Evolutionary conservation across 2,797 vertebrate genomes (phyloP), one percentile per base, ranked within the genome.

Genomic region (Takifugu ocellatus): DNA sequence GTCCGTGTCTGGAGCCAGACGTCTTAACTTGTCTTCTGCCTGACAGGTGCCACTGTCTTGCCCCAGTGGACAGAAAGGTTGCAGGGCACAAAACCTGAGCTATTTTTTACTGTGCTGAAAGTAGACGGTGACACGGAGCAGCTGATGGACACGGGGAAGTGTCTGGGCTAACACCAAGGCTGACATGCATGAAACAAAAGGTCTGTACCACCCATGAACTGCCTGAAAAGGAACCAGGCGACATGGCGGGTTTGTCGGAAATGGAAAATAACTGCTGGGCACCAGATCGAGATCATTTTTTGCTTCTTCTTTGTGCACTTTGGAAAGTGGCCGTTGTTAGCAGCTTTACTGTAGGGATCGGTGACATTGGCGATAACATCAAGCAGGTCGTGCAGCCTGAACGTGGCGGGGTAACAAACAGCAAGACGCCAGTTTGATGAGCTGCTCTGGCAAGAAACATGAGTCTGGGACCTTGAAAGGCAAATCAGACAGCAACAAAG

Each of bases 41-140:
- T 84, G 80, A 81, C 86, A 88, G 84, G 79, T 83, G 84, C 72
- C 66, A 66, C 25, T 62, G 67, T 70, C 68, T 66, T 58, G 63
- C 68, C 54, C 75, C 66, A 54, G 69, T 44, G 75, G 66, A 72
- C 74, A 54, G 53, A 25, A 48, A 69, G 43, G 58, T 74, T 54
- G 54, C 67, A 31, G 64, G 66, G 56, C 62, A 75, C 64, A 47
- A 72, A 65, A 72, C 49, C 26, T 3, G 45, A 51, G 75, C 77
- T 89, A 87, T 87, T 88, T 85, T 83, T 53, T 76, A 66, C 79
- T 56, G 6, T 12, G 49, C 29, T 77, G 80, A 84, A 69, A 75
- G 64, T 56, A 24, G 10, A 61, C 21, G 14, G 61, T 74, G 71
- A 84, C 78, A 67, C 0, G 2, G 66, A 63, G 69, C 62, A 79